phyloP scores from a whole-genome alignment of 2,797 vertebrate species.

The Hozukius guyotensis region DNA sequence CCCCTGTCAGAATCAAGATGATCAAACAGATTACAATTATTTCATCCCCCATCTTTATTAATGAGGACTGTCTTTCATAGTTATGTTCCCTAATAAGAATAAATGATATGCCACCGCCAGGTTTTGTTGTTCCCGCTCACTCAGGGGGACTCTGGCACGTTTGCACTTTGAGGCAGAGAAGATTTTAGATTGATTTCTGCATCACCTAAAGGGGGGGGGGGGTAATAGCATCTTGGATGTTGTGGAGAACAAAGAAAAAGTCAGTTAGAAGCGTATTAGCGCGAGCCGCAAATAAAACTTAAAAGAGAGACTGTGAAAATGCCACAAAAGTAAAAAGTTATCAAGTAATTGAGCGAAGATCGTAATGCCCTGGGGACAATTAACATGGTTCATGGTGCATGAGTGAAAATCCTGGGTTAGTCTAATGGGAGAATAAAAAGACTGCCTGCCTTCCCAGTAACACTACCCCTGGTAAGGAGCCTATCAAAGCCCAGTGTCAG shows the following conservation, averaged over 20 bases:
- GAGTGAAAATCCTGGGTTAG: constrained; percentile 75
- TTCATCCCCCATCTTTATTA: constrained; percentile 87
- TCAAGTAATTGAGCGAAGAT: constrained; percentile 75
- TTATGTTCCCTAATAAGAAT: constrained; percentile 88
- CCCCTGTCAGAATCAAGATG: constrained; percentile 87
- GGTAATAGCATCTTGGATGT: constrained; percentile 52
- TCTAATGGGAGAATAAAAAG: constrained; percentile 76
- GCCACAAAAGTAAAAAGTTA: constrained; percentile 76
- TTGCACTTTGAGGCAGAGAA: constrained; percentile 69
- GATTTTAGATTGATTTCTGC: constrained; percentile 69
- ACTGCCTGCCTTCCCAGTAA: constrained; percentile 57
- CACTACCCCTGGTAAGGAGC: constrained; percentile 61
- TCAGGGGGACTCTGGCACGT: constrained; percentile 71
- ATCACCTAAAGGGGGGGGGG: constrained; percentile 41
- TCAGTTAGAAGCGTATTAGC: constrained; percentile 57
- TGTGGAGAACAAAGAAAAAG: constrained; percentile 66
- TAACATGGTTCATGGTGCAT: constrained; percentile 80
- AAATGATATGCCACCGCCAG: constrained; percentile 85
- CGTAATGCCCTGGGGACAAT: constrained; percentile 77
- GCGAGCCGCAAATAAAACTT: constrained; percentile 64
- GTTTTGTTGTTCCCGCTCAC: constrained; percentile 82
- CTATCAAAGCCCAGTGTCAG: constrained; percentile 68
- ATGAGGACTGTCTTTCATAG: constrained; percentile 88
- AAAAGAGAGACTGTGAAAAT: constrained; percentile 72
- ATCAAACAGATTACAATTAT: constrained; percentile 91